A percentile compares a stretch with the other conserved stretches of the same genome.
Conservation (phyloP, 64 coral and sea anemone genomes). For the Dendrophyllia cribrosa region DNA sequence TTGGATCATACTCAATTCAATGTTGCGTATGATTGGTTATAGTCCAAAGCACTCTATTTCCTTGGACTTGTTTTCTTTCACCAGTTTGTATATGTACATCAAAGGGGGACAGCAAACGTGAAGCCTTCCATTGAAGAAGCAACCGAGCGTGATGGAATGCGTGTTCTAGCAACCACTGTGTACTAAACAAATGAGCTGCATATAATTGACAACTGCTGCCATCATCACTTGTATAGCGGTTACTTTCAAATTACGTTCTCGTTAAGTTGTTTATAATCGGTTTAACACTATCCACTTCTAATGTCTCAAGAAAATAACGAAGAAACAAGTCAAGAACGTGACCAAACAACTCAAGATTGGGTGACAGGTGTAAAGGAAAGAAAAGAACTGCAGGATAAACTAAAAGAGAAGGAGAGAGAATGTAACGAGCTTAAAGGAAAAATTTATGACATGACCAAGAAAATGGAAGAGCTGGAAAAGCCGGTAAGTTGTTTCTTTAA, state of each 20-base stretch:
- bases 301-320: slow-evolving; percentile 37
- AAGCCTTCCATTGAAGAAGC: not conserved
- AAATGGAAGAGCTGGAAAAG: slow-evolving; percentile 82
- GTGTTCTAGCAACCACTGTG: slow-evolving; percentile 22
- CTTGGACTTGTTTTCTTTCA: no score
- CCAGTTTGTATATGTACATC: no score
- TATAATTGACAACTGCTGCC: not conserved
- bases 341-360: slow-evolving; percentile 95
- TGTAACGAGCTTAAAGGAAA: slow-evolving; percentile 75
- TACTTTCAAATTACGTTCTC: not conserved
- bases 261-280: not conserved
- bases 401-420: slow-evolving; percentile 81
- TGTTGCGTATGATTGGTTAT: no score
- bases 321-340: slow-evolving; percentile 5
- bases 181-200: not conserved
- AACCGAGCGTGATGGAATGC: slow-evolving; percentile 36
- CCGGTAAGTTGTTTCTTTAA: slow-evolving; percentile 51
- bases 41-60: no score
- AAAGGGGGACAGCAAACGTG: no score
- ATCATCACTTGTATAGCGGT: not conserved
- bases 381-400: slow-evolving; percentile 84
- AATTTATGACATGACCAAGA: slow-evolving; percentile 91
- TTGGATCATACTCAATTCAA: no score
- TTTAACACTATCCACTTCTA: not conserved
- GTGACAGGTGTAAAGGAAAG: slow-evolving; percentile 92